Conservation (phyloP, 2,797 vertebrate species). For the Peromyscus melanophrys region DNA sequence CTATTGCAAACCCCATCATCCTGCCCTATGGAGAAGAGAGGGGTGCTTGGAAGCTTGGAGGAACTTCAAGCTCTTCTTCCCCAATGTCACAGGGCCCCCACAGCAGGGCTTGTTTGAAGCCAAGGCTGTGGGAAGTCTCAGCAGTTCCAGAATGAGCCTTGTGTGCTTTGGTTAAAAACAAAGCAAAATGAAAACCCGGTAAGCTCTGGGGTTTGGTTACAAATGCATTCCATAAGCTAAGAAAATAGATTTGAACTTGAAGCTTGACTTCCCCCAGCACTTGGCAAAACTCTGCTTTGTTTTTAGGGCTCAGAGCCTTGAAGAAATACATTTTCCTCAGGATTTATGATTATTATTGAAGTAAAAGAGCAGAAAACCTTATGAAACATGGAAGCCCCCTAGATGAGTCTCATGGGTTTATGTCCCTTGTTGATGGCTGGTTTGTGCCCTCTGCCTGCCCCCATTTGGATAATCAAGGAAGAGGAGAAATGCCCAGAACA, state of each 20-base stretch:
- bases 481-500: conserved; percentile 2
- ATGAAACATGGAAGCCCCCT: conserved; percentile 13
- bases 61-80: neutral
- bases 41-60: neutral
- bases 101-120: conserved; percentile 9
- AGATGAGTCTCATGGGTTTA: neutral
- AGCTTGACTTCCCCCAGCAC: neutral
- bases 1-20: neutral
- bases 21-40: neutral
- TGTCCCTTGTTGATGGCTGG: neutral
- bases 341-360: conserved; percentile 59
- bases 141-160: neutral
- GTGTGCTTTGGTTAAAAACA: neutral
- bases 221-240: neutral
- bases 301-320: conserved; percentile 12
- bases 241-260: neutral
- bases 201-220: neutral
- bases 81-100: no score
- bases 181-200: neutral
- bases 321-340: neutral
- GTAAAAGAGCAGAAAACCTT: neutral
- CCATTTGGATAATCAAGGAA: conserved; percentile 8
- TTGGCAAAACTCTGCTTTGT: neutral
- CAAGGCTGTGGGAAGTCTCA: neutral
- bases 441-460: neutral